Evolutionary conservation across 2,113 vertebrate genomes (phyloP).

Genomic region (Limnothrissa miodon): DNA sequence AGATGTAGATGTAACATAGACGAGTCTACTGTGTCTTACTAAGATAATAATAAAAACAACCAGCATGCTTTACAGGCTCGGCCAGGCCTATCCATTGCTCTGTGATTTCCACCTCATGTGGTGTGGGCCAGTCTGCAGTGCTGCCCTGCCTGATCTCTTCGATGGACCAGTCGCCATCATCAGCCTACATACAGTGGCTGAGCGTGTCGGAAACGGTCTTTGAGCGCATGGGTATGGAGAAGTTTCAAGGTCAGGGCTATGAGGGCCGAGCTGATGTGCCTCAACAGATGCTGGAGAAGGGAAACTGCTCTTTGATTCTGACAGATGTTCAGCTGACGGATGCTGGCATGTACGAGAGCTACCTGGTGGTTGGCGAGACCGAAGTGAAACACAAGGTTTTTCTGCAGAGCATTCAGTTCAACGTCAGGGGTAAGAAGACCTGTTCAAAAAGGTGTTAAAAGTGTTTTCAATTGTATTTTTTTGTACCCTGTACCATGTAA

Average conservation of each 20-base stretch:
- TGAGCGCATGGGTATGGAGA: constrained; percentile 46
- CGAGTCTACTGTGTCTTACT: too few relatives aligned
- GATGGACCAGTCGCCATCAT: accelerated
- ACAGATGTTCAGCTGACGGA: constrained; percentile 59
- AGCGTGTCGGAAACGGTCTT: constrained; percentile 29
- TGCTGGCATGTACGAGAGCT: constrained; percentile 64
- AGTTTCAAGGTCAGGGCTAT: constrained; percentile 47
- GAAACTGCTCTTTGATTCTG: constrained; percentile 67
- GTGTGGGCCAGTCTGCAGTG: constrained; percentile 52
- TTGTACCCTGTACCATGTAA: background rate
- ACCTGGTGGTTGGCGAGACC: constrained; percentile 49
- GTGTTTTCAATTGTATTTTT: background rate
- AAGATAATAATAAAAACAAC: background rate
- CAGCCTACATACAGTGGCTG: constrained; percentile 62
- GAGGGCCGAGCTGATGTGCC: constrained; percentile 47
- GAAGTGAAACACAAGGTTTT: constrained; percentile 46
- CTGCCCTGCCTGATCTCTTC: constrained; percentile 64
- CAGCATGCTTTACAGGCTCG: background rate
- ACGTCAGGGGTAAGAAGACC: constrained; percentile 55
- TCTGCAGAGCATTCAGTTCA: constrained; percentile 59
- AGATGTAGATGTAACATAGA: background rate
- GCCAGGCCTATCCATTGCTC: background rate
- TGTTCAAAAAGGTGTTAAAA: background rate
- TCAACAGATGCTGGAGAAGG: constrained; percentile 39
- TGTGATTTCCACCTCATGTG: background rate